Evolutionary conservation across 92 coral and sea anemone genomes (phyloP), one percentile per base, ranked within the genome.

Genomic region (Phenganax marumi): DNA sequence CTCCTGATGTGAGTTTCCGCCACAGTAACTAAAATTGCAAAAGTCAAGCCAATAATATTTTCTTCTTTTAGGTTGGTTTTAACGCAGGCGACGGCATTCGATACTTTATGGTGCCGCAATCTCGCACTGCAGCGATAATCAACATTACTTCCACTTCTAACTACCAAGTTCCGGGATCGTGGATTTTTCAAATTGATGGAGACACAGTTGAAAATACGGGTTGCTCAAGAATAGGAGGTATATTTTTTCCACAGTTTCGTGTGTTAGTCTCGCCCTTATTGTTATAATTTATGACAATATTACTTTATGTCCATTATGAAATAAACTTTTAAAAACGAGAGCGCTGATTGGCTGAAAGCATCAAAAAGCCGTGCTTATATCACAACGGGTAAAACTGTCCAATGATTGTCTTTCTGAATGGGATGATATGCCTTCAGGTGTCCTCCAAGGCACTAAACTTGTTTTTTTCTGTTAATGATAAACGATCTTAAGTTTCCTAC

Each of bases 41-140:
- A 33, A 33, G 2, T 33, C 43, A 33, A 33, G 43, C 43, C 43
- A 33, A 33, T 33, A 5, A 7, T 62, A 5, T 33, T 1, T 23
- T 18, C 18, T 19, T 23, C 8, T 52, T 53, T 63, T 4, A 85
- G 88, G 88, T 85, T 79, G 93, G 93, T 5, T 91, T 91, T 62
- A 91, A 89, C 33, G 93, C 93, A 16, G 93, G 93, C 17, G 91
- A 91, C 62, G 88, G 88, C n/a, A 22, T 87, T 10, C 75, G 90
- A 39, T 91, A 69, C 63, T 73, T 86, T 47, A 78, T 73, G 57
- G 23, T 86, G 11, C 81, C 83, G 2, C 75, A 33, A 52, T 89
- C 90, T 10, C 82, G 92, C 6, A 89, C 89, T 43, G 19, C 53
- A 12, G 89, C 65, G 2, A 75, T 91, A 25, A 71, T 86, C 19